phyloP scores from a whole-genome alignment of 2,113 vertebrate genomes.

The Setophaga petechia region DNA sequence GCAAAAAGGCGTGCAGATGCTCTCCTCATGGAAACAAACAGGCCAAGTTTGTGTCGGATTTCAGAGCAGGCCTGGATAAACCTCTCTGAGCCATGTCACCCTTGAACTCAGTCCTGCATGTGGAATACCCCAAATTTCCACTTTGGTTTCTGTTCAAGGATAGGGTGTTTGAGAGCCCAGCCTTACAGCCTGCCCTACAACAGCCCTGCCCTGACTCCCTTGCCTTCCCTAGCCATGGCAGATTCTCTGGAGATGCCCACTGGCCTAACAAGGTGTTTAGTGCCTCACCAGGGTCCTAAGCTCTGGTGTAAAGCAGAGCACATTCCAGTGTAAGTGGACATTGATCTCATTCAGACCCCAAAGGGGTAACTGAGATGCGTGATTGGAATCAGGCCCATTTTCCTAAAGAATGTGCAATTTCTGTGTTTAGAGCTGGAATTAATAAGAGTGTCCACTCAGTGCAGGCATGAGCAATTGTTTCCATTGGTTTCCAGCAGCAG shows the following conservation, averaged over 20 bases:
- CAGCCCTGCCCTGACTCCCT: not conserved
- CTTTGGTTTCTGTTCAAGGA: not conserved
- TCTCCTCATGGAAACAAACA: slow-evolving; percentile 10
- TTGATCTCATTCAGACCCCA: not conserved
- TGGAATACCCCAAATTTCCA: not conserved
- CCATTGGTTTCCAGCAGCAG: not conserved
- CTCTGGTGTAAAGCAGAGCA: not conserved
- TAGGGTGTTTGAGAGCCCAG: not conserved
- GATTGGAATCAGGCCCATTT: not conserved
- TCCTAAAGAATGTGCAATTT: not conserved
- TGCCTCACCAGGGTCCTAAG: not conserved
- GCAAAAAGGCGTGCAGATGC: not conserved
- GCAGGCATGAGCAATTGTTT: not conserved
- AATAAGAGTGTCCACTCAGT: not conserved
- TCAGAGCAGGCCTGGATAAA: slow-evolving; percentile 11
- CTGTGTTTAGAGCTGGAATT: slow-evolving; percentile 12
- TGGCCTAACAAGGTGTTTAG: not conserved
- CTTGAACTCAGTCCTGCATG: not conserved
- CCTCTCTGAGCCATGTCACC: not conserved
- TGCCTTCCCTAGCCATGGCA: not conserved
- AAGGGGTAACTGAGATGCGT: not conserved
- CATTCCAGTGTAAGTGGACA: not conserved
- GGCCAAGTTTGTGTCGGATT: not conserved
- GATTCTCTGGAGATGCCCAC: not conserved
- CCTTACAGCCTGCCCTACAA: not conserved